Conservation (phyloP, 2,888 invertebrate species). For the Agrotis clavis region DNA sequence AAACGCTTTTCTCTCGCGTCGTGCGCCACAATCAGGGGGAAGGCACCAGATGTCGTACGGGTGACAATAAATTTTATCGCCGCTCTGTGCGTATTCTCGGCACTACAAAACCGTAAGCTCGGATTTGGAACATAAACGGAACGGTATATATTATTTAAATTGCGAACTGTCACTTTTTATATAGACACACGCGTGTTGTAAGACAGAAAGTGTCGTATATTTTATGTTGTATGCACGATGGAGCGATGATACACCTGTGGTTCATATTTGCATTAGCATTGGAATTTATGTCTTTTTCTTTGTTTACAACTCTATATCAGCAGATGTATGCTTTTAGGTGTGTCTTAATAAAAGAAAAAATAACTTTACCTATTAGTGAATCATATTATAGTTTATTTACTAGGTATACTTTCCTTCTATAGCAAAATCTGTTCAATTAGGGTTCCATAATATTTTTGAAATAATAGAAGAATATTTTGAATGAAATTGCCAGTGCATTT, state of each 20-base stretch:
- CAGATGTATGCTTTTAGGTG: too few relatives aligned
- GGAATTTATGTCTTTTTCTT: constrained; percentile 18
- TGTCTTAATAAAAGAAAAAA: too few relatives aligned
- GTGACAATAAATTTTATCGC: constrained; percentile 91
- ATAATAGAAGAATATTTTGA: too few relatives aligned
- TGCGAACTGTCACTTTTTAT: constrained; percentile 76
- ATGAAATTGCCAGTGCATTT: neutral
- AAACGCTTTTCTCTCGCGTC: constrained; percentile 47
- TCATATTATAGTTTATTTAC: too few relatives aligned
- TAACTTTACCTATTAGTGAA: too few relatives aligned
- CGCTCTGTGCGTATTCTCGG: constrained; percentile 85
- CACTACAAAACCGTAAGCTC: constrained; percentile 86
- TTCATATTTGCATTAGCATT: constrained; percentile 33
- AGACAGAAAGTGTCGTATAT: constrained; percentile 52
- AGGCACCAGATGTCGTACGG: constrained; percentile 89
- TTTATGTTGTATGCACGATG: constrained; percentile 48
- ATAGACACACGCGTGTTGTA: constrained; percentile 65
- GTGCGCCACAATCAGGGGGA: constrained; percentile 72
- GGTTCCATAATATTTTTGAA: too few relatives aligned
- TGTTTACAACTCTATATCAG: constrained; percentile 3
- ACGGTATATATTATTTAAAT: constrained; percentile 84
- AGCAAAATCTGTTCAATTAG: too few relatives aligned
- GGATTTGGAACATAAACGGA: constrained; percentile 86
- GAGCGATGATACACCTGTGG: constrained; percentile 52
- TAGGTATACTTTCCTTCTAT: too few relatives aligned